Base-by-base conservation (phyloP, 2,888 invertebrate genomes). In the Norana najaformis region DNA sequence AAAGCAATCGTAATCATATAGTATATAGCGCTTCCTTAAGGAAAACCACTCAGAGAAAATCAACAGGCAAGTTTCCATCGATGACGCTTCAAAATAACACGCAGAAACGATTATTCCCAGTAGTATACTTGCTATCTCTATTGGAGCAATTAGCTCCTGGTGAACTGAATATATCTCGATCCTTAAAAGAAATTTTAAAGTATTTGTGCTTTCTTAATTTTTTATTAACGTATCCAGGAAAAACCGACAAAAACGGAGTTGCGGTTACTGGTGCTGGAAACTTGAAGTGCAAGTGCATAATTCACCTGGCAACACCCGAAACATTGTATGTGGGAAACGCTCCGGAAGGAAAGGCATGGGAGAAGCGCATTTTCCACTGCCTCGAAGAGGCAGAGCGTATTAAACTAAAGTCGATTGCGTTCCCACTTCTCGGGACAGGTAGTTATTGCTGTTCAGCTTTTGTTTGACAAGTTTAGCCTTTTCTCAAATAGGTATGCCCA, bases 361-460 rank as follows among this genome's bases (percentile, higher is more conserved):
- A 88, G 36, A 23, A 85, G 5, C 36, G 83, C 13, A 89, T 90
- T 30, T 41, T 36, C 23, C 34, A 41, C 36, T 89, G 89, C 37
- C 69, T 90, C 36, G 34, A 85, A 35, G 88, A 89, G 38, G 90
- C 89, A 14, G 90, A 89, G 36, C 35, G 20, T 20, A 35, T 36
- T 20, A 83, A 37, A 85, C 89, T 89, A 39, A 5, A 35, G 23
- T 89, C 89, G 20, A 83, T 89, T 38, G 38, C 83, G 20, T 89
- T 89, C 34, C 89, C 89, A 37, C 83, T 89, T 83, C 89, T 89
- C n/a, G 89, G 89, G 4, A 89, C 89, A 37, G 89, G 89, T 89
- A 88, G 20, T 35, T 8, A 5, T 6, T 13, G n/a, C 8, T n/a
- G 69, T n/a, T 13, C 18, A 6, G 1, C 30, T 23, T 41, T 3